Percentiles rank a stretch among this genome's conserved stretches.
These are phyloP conservation scores for Platichthys stellatus DNA, from an alignment of 2,113 vertebrate genomes.

Conservation along the genomic window DNA sequence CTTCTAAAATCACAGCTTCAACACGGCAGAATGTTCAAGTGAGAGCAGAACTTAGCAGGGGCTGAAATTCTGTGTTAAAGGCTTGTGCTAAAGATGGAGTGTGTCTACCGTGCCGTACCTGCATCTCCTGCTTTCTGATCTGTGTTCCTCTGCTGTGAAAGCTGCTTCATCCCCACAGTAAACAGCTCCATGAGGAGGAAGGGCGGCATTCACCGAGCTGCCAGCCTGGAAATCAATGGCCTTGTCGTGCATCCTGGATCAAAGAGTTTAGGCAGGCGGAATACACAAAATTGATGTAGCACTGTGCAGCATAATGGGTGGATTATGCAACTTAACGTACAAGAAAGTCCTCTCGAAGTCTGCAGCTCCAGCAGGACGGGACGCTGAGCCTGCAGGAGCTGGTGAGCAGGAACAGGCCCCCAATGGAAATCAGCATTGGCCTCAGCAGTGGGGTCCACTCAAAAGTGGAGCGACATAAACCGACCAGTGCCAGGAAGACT, in stretches of 20 bases:
- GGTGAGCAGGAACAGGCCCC: constrained; percentile 86
- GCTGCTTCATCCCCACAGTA: constrained; percentile 72
- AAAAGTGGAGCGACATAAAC: constrained; percentile 77
- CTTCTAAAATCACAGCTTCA: not conserved
- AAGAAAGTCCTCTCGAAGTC: constrained; percentile 54
- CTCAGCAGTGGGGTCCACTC: constrained; percentile 88
- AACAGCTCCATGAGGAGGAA: constrained; percentile 77
- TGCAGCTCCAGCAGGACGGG: constrained; percentile 76
- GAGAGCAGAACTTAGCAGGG: not conserved
- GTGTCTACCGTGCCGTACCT: constrained; percentile 13
- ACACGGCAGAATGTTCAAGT: not conserved
- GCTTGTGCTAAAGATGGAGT: not conserved
- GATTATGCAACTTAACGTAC: constrained; percentile 84
- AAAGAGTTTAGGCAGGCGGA: constrained; percentile 74
- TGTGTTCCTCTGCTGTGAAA: constrained; percentile 60
- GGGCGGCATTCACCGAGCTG: not conserved
- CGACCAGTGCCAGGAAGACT: constrained; percentile 84
- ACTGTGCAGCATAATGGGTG: constrained; percentile 83
- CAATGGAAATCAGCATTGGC: constrained; percentile 86
- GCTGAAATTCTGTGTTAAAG: not conserved
- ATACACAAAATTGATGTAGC: constrained; percentile 83
- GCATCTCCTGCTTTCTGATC: constrained; percentile 51
- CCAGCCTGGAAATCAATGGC: constrained; percentile 34
- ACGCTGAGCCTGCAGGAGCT: constrained; percentile 86
- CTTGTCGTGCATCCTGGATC: constrained; percentile 54